Conservation (phyloP, 2,797 vertebrate species). For the Selene dorsalis region DNA sequence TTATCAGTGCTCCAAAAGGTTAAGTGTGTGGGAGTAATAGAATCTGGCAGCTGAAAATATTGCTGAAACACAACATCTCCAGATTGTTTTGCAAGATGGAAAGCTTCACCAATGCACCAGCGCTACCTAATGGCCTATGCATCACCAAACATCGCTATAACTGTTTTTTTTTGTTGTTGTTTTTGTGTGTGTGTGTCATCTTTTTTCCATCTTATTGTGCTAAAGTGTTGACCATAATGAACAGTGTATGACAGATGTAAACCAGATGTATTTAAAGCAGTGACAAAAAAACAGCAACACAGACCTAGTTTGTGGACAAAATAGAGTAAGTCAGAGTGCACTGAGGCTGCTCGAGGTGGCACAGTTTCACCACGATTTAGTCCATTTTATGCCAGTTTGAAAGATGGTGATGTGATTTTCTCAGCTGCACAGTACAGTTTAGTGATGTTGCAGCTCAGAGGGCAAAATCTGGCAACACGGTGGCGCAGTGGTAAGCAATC, state of each 20-base stretch:
- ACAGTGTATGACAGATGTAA: background rate
- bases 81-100: conserved; percentile 41
- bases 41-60: conserved; percentile 65
- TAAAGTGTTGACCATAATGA: background rate
- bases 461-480: background rate
- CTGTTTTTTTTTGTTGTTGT: conserved; percentile 8
- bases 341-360: background rate
- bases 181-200: too few relatives aligned
- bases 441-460: background rate
- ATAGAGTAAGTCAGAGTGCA: background rate
- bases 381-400: background rate
- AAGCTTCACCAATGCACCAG: conserved; percentile 13
- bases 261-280: background rate
- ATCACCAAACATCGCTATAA: conserved; percentile 2
- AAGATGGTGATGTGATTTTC: conserved; percentile 2
- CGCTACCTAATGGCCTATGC: conserved; percentile 4
- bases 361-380: background rate
- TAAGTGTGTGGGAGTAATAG: conserved; percentile 69
- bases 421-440: background rate
- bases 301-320: background rate
- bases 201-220: background rate
- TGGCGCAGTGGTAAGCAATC: too few relatives aligned
- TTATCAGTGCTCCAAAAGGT: conserved; percentile 64
- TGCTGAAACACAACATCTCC: conserved; percentile 47
- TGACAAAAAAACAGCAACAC: background rate